Conservation (phyloP, 1,140 invertebrate genomes). For the Hormaphis cornu region DNA sequence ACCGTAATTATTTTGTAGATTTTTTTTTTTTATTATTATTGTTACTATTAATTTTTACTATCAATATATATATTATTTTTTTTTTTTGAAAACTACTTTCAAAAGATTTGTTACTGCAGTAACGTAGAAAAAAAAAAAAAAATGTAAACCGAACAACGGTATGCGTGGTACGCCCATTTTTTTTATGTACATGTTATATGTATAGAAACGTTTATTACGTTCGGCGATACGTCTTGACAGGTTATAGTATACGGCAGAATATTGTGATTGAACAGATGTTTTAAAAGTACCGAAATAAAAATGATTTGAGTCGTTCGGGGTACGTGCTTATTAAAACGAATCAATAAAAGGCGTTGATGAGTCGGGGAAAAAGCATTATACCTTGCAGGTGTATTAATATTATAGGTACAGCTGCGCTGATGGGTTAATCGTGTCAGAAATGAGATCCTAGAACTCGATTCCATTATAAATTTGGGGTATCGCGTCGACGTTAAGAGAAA, state of each 20-base stretch:
- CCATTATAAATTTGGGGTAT: constrained; percentile 14
- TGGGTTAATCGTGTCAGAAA: constrained; percentile 11
- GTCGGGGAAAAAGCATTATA: not conserved
- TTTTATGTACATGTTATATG: not conserved
- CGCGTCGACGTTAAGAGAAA: not conserved
- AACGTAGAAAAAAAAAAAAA: not conserved
- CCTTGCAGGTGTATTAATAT: not conserved
- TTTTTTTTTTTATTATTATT: constrained; percentile 12
- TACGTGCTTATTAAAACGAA: not conserved
- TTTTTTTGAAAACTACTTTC: not conserved
- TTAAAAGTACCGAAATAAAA: not conserved
- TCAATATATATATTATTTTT: not conserved
- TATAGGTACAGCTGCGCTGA: not conserved
- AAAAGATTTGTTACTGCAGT: not conserved
- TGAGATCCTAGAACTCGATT: not conserved
- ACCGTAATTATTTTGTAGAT: not conserved
- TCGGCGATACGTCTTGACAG: not conserved
- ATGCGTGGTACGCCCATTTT: not conserved
- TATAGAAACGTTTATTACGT: not conserved
- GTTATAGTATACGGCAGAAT: not conserved
- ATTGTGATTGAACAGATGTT: constrained; percentile 13
- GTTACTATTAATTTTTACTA: constrained; percentile 23
- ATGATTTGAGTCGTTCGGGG: not conserved
- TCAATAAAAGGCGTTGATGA: constrained; percentile 2
- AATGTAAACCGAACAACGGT: not conserved